Percentiles rank a stretch among this genome's conserved stretches.
Evolutionary conservation across 2,888 invertebrate genomes (phyloP).

Genomic region (Diploptera punctata): DNA sequence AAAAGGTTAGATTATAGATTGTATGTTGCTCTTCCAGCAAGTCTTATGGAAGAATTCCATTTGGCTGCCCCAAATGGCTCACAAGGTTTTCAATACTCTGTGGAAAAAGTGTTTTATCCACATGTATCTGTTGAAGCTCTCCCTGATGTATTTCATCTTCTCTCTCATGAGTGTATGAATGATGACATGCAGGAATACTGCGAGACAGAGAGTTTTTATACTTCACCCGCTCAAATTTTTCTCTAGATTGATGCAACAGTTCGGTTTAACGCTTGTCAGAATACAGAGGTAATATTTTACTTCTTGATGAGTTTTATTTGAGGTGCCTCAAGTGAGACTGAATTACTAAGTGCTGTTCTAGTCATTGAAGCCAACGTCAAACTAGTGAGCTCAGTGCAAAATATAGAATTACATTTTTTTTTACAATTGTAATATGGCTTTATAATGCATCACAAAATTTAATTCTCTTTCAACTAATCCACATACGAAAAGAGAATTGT

Average conservation of each 20-base stretch:
- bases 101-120: slow-evolving; percentile 67
- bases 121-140: slow-evolving; percentile 79
- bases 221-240: slow-evolving; percentile 48
- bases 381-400: too few species aligned
- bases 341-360: too few species aligned
- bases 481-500: too few species aligned
- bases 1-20: slow-evolving; percentile 67
- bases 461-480: too few species aligned
- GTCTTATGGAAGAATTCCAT: slow-evolving; percentile 65
- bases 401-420: too few species aligned
- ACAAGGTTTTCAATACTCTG: slow-evolving; percentile 41
- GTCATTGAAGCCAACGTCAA: too few species aligned
- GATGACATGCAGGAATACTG: slow-evolving; percentile 11
- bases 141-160: slow-evolving; percentile 56
- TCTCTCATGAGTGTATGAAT: background rate
- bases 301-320: too few species aligned
- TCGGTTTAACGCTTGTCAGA: slow-evolving; percentile 60
- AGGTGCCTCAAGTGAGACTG: too few species aligned
- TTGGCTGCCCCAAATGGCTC: slow-evolving; percentile 52
- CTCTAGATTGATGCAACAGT: slow-evolving; percentile 57
- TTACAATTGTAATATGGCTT: too few species aligned
- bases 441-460: too few species aligned
- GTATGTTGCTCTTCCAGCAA: slow-evolving; percentile 75
- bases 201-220: slow-evolving; percentile 30
- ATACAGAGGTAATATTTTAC: slow-evolving; percentile 48